A percentile compares a stretch with the other conserved stretches of the same genome.
Evolutionary conservation across 2,888 invertebrate species (phyloP).

Genomic region (Pachycephus smyrnensis): DNA sequence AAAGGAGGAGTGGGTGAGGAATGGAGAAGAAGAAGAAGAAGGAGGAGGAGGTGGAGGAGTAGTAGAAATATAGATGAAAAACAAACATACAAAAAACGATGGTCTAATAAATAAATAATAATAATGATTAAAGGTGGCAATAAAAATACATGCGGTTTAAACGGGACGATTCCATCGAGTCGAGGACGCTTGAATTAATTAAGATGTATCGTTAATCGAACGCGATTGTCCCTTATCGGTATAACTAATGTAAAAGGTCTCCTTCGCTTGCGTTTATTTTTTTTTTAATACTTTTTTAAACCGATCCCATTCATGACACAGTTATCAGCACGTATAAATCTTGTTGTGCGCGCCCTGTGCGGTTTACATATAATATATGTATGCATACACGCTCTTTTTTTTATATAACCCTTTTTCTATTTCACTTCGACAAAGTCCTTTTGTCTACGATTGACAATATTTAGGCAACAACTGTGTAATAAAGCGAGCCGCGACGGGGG

Average conservation of each 20-base stretch:
- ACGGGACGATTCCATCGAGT: neutral
- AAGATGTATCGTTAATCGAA: neutral
- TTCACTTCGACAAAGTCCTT: neutral
- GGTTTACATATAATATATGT: neutral
- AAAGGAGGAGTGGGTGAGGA: neutral
- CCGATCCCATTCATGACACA: neutral
- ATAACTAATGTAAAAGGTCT: neutral
- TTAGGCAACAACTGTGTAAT: conserved; percentile 37
- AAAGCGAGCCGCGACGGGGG: conserved; percentile 13
- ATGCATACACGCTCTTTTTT: neutral
- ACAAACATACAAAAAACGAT: neutral
- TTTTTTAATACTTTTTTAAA: neutral
- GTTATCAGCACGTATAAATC: neutral
- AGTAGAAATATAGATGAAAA: neutral
- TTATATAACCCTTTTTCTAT: neutral
- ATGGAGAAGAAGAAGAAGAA: neutral
- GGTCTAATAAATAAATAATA: neutral
- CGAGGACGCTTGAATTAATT: neutral
- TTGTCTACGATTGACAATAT: conserved; percentile 48
- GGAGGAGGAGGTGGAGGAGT: neutral
- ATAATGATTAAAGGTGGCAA: conserved; percentile 20
- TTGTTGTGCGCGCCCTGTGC: neutral
- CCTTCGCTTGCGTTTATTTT: neutral
- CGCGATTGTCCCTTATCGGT: neutral
- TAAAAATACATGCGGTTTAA: conserved; percentile 8